Evolutionary conservation across 53 echinoderm and acorn worm genomes (phyloP), one percentile per base, ranked within the genome.

Genomic region (Paracentrotus lividus): DNA sequence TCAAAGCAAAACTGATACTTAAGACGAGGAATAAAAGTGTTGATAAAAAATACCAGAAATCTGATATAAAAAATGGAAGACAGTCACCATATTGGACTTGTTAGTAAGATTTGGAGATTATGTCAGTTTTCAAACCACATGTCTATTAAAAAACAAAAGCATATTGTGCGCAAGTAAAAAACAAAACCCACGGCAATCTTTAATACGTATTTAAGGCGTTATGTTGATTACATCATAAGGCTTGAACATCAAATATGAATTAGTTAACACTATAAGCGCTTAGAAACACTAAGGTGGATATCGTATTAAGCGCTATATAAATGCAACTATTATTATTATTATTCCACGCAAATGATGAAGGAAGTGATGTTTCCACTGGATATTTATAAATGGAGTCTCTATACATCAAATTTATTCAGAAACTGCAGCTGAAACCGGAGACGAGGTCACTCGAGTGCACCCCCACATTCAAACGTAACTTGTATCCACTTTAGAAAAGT

Each of bases 171-270:
- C 72, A 8, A 8, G 6, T 8, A 8, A 51, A 4, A 29, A 13
- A 10, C 9, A 38, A 38, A 72, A 72, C 20, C 72, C 72, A 72
- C 72, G 21, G 72, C 72, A 72, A 72, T 72, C 72, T 72, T 38
- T 72, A 72, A 72, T 72, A 40, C 72, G 72, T 20, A 72, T 72
- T 57, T 40, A 40, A 72, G 40, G 72, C 72, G 40, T 61, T 31
- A 72, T 72, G 36, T 36, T 72, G 72, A 34, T 72, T 72, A 36
- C 72, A 38, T 72, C 38, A 5, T 13, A 36, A 72, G 72, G 15
- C 6, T 26, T 57, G 57, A 20, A 32, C 5, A 16, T n/a, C n/a
- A n/a, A n/a, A n/a, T n/a, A n/a, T n/a, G n/a, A n/a, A n/a, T n/a
- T n/a, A n/a, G n/a, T n/a, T n/a, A n/a, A n/a, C n/a, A n/a, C n/a